phyloP scores from a whole-genome alignment of 2,113 vertebrate genomes.

The Erpornis zantholeuca region DNA sequence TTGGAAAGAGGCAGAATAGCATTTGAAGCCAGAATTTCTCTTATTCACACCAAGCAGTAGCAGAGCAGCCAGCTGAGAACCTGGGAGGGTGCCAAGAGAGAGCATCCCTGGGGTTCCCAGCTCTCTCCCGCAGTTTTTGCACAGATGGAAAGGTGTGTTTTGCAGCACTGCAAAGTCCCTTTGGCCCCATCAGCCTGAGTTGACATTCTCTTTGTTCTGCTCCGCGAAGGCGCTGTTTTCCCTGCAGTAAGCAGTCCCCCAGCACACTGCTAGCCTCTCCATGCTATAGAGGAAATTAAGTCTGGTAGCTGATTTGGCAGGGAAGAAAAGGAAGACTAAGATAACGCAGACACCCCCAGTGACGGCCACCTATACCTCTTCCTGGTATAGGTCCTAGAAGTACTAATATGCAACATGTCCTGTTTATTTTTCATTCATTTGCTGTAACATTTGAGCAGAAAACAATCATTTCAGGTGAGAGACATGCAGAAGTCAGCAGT shows the following conservation, averaged over 20 bases:
- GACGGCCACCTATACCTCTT: not conserved
- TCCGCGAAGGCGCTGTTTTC: not conserved
- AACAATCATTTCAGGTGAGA: not conserved
- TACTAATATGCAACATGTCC: not conserved
- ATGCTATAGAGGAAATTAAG: not conserved
- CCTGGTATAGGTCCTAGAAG: not conserved
- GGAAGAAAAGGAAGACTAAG: not conserved
- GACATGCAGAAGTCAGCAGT: not conserved
- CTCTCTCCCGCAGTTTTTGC: not conserved
- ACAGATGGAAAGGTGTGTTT: not conserved
- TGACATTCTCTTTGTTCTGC: not conserved
- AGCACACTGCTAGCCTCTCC: not conserved
- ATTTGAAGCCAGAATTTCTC: not conserved
- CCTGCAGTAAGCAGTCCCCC: not conserved
- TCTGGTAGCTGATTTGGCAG: not conserved
- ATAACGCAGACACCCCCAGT: not conserved
- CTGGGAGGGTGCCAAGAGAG: not conserved
- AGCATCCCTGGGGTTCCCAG: not conserved
- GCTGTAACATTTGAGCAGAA: not conserved
- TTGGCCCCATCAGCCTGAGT: not conserved
- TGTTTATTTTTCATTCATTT: not conserved
- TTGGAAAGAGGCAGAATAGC: not conserved
- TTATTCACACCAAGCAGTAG: not conserved
- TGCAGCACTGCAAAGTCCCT: not conserved
- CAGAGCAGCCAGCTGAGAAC: not conserved